Percentiles rank a stretch among this genome's conserved stretches.
Evolutionary conservation across 1,140 invertebrate genomes (phyloP).

Genomic region (Drosophila nigrodunni): DNA sequence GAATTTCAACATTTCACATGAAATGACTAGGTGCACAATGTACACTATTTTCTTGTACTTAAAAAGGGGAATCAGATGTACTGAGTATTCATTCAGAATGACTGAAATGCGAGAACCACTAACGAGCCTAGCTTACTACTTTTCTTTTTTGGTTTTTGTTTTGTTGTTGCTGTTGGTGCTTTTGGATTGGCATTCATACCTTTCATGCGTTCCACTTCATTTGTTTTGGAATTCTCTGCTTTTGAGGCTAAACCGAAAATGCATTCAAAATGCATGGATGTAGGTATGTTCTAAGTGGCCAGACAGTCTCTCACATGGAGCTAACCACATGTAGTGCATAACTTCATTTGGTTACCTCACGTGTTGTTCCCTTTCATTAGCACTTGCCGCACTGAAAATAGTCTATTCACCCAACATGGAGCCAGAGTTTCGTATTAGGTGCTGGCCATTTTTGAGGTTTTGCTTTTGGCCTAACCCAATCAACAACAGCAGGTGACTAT

Average conservation of each 20-base stretch:
- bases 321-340: slow-evolving; percentile 17
- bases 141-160: no score
- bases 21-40: no score
- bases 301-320: not conserved
- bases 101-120: slow-evolving; percentile 49
- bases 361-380: slow-evolving; percentile 40
- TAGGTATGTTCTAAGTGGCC: slow-evolving; percentile 6
- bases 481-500: no score
- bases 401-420: no score
- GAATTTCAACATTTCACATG: no score
- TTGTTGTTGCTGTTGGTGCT: slow-evolving; percentile 20
- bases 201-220: slow-evolving; percentile 71
- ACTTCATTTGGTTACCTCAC: slow-evolving; percentile 26
- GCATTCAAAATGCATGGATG: slow-evolving; percentile 51
- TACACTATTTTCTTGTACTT: no score
- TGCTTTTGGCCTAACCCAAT: no score
- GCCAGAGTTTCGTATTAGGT: no score
- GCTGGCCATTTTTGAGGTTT: no score
- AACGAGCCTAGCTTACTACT: slow-evolving; percentile 61
- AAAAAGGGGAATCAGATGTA: not conserved
- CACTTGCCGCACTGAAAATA: slow-evolving; percentile 6
- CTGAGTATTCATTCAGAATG: slow-evolving; percentile 36
- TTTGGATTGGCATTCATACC: slow-evolving; percentile 31
- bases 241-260: slow-evolving; percentile 31
- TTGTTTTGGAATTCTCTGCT: slow-evolving; percentile 37